Base-by-base conservation (phyloP, 2,888 invertebrate genomes). In the Chironomus tentans region DNA sequence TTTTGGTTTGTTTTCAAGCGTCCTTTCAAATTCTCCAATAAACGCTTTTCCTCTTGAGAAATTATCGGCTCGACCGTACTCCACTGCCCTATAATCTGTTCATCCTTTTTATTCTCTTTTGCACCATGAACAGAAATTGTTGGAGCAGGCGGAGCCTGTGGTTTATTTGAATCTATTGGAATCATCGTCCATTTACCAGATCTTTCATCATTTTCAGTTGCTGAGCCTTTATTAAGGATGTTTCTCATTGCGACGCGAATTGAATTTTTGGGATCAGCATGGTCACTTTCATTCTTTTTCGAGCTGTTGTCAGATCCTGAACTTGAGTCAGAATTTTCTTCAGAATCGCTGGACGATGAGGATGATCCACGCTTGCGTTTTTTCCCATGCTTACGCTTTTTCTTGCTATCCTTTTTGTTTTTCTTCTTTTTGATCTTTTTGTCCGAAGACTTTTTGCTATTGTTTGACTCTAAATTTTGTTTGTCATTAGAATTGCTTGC, bases 241-340 rank as follows among this genome's bases (percentile, higher is more conserved):
- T 89, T 89, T 56, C 89, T 85, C 90, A 90, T 90, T 0, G 88
- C 86, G 0, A 90, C 88, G 4, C 89, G 86, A 79, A 90, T 89
- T 68, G 89, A 89, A 78, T 87, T 85, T 0, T 87, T 86, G 77
- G 85, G 86, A 78, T 88, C 87, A 47, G 81, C 81, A 77, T 79
- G 81, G 76, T 81, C 81, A 61, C 82, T 81, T 4, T 81, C 68
- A 81, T 10, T 81, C 81, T 15, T 84, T 84, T 69, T 84, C 83
- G 0, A 83, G 81, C 18, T 21, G n/a, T n/a, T 46, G 5, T 68
- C 56, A 15, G 68, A 28, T 0, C 82, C 80, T 70, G 79, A 79
- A 10, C 79, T 80, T 13, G 80, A 79, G 0, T 78, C 78, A 7
- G 79, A 74, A 78, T 79, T 13, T 77, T 79, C 68, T 72, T 38